Base-by-base conservation (phyloP, 1,140 invertebrate species). In the Diplogasteroides magnus region DNA sequence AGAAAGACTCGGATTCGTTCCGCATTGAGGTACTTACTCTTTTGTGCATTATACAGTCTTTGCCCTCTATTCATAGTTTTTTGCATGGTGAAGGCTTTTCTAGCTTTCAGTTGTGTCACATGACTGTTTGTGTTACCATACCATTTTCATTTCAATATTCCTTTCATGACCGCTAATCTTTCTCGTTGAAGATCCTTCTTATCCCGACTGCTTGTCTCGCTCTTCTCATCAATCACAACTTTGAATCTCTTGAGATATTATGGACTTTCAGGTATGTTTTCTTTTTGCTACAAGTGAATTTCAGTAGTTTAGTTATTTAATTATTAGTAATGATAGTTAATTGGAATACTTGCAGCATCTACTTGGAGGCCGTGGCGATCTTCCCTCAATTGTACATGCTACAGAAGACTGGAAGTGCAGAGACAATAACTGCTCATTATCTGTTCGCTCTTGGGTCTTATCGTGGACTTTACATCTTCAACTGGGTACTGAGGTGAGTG, bases 391-490 rank as follows among this genome's bases (percentile, higher is more conserved):
- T 99, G 69, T 99, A 98, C 86, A 89, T 99, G 88, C 93, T 99
- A 6, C 95, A 92, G 69, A 97, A 97, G 85, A 98, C 95, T 19
- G 96, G 97, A 26, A 95, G 98, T 86, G 96, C 97, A 13, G 96
- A 98, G 84, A 97, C 93, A 78, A 98, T 99, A 83, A 98, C 97
- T 55, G 97, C 93, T 71, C 97, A 98, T 86, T 99, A 99, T 84
- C 85, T 99, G 58, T 98, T 99, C 86, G 94, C 94, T 61, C 87
- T 99, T 56, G 96, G 96, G 27, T 65, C 66, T 14, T 99, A 99
- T 84, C 88, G 97, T 84, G 93, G 87, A 37, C 87, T 99, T 0
- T 99, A 99, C 86, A 88, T 99, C 77, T 85, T 98, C 26, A 98
- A 99, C 86, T 99, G 97, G 97, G 88, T 98, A 27, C 98, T 96